Evolutionary conservation across 1,140 invertebrate species (phyloP).

Genomic region (Rhynchophorus ferrugineus): DNA sequence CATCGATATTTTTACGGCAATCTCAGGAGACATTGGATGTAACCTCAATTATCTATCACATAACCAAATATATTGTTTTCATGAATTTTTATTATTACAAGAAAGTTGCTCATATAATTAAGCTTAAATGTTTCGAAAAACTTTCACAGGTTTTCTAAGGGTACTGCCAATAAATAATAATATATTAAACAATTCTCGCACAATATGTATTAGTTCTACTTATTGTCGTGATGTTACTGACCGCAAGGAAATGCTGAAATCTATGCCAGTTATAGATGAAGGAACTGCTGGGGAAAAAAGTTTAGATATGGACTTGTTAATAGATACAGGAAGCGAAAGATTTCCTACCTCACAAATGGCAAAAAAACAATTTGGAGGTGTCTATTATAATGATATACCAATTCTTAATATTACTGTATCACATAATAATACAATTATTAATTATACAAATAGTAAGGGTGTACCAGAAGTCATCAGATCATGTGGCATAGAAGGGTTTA

Average conservation of each 20-base stretch:
- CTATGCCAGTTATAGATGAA: conserved; percentile 52
- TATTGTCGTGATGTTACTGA: conserved; percentile 47
- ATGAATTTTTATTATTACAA: too few relatives aligned
- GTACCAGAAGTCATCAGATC: conserved; percentile 53
- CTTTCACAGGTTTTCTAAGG: too few relatives aligned
- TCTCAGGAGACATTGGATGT: too few relatives aligned
- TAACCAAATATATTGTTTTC: too few relatives aligned
- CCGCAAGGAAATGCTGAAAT: conserved; percentile 47
- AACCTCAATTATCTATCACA: too few relatives aligned
- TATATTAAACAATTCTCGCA: too few relatives aligned
- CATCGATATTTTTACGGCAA: too few relatives aligned
- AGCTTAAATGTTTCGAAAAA: too few relatives aligned
- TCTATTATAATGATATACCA: conserved; percentile 70
- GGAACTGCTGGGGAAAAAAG: conserved; percentile 60
- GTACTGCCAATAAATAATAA: too few relatives aligned
- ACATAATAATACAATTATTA: conserved; percentile 82
- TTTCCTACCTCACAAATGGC: conserved; percentile 70
- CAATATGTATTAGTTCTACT: too few relatives aligned
- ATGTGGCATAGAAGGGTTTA: conserved; percentile 88
- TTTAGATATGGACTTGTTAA: conserved; percentile 50
- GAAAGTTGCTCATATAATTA: too few relatives aligned
- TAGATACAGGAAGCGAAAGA: conserved; percentile 45
- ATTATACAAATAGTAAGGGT: conserved; percentile 60
- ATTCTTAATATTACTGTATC: conserved; percentile 73
- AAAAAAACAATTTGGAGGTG: conserved; percentile 66